These are phyloP conservation scores for Chloropsis hardwickii DNA, from an alignment of 2,113 vertebrate genomes.

Conservation along the genomic window DNA sequence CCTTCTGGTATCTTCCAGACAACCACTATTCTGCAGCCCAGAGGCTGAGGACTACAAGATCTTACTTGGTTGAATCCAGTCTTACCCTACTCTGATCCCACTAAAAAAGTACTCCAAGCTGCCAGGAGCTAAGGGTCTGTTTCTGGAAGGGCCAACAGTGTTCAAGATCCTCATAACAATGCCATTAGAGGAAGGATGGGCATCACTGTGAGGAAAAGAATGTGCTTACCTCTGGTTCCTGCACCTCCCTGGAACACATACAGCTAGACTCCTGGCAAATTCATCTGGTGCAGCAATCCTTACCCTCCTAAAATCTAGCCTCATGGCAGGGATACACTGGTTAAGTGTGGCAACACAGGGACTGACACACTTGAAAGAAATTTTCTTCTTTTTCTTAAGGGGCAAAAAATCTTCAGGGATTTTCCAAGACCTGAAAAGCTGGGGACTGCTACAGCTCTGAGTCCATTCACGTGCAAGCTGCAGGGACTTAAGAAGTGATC, in stretches of 20 bases:
- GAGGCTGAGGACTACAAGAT: background rate
- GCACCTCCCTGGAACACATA: background rate
- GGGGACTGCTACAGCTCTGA: background rate
- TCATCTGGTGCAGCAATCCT: background rate
- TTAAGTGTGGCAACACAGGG: background rate
- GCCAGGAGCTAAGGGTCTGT: background rate
- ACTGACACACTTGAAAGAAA: background rate
- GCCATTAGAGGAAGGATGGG: background rate
- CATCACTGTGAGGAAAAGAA: background rate
- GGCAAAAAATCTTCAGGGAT: background rate
- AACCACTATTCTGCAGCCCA: background rate
- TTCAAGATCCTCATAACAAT: background rate
- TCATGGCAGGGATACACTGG: background rate
- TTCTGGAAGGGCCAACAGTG: background rate
- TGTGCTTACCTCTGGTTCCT: background rate
- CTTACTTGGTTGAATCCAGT: background rate
- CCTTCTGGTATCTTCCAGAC: background rate
- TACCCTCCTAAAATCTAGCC: background rate
- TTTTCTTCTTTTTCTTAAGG: background rate
- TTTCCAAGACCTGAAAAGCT: background rate
- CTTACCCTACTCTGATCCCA: background rate
- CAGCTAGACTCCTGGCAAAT: background rate
- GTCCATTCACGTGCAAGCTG: background rate
- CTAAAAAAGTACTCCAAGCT: background rate
- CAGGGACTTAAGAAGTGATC: background rate